phyloP scores from a whole-genome alignment of 2,113 vertebrate species.

The Perca flavescens region DNA sequence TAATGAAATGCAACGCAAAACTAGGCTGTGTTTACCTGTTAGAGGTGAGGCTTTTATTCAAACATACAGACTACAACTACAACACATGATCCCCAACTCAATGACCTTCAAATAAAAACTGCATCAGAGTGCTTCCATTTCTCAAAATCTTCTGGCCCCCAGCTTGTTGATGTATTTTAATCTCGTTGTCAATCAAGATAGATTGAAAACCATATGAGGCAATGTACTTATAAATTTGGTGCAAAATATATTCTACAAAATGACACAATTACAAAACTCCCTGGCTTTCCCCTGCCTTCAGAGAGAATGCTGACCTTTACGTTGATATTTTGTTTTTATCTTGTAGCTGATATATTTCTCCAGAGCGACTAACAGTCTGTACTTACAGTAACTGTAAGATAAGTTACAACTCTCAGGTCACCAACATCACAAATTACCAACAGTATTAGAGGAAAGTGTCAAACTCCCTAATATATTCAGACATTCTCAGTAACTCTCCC shows the following conservation, averaged over 20 bases:
- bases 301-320: background rate
- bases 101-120: background rate
- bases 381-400: background rate
- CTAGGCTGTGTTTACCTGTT: conserved; percentile 26
- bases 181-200: background rate
- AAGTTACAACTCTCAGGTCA: background rate
- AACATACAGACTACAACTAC: conserved; percentile 20
- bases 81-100: background rate
- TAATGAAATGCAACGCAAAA: conserved; percentile 25
- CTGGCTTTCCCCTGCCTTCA: background rate
- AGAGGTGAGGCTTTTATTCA: conserved; percentile 21
- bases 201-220: background rate
- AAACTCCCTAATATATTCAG: background rate
- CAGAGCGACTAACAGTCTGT: background rate
- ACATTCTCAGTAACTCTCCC: background rate
- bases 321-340: background rate
- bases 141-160: background rate
- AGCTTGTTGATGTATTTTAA: background rate
- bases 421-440: background rate
- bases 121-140: background rate
- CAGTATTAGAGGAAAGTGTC: background rate
- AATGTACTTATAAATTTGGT: background rate
- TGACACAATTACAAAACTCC: background rate
- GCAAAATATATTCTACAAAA: background rate
- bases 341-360: background rate